Base-by-base conservation (phyloP, 2,888 invertebrate genomes). In the Blastobasis lacticolella region DNA sequence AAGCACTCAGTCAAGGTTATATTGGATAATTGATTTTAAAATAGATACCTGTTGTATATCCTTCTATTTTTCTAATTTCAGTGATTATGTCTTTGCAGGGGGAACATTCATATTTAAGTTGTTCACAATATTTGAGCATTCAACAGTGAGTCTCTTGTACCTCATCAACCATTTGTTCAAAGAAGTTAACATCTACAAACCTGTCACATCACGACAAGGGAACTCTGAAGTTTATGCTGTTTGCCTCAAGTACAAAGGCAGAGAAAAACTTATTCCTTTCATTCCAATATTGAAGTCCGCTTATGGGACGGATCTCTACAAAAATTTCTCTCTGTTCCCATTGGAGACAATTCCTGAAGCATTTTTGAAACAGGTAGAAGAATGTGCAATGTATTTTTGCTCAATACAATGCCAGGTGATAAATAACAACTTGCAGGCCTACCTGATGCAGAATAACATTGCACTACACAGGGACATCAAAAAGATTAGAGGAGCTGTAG, bases 191-290 rank as follows among this genome's bases (percentile, higher is more conserved):
- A 87, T 95, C 10, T 94, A 93, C 71, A 98, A 98, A 74, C 98
- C 98, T 0, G 93, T 92, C 0, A 95, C 96, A 0, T 98, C 98
- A n/a, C 95, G 96, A 71, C 93, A 94, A 68, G 98, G 98, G 6
- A 98, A 98, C 79, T 98, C 98, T 0, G 98, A 98, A 81, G 91
- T 95, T 0, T 98, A 98, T 71, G 90, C 97, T 0, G 86, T 98
- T 38, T 95, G 94, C 64, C 72, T 92, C 37, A 84, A 88, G 36
- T 94, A 90, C 67, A 88, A 87, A 60, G 92, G 92, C 4, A 64
- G 61, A 9, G 59, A 79, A 5, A 59, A 60, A n/a, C 57, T 90
- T 1, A 67, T 73, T 5, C 77, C 78, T 0, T 89, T 84, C 63
- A 62, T 91, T 41, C 66, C 80, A 4, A 72, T 71, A 1, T 71